These are phyloP conservation scores for Cyprinodon tularosa DNA, from an alignment of 2,113 vertebrate species.

Conservation along the genomic window DNA sequence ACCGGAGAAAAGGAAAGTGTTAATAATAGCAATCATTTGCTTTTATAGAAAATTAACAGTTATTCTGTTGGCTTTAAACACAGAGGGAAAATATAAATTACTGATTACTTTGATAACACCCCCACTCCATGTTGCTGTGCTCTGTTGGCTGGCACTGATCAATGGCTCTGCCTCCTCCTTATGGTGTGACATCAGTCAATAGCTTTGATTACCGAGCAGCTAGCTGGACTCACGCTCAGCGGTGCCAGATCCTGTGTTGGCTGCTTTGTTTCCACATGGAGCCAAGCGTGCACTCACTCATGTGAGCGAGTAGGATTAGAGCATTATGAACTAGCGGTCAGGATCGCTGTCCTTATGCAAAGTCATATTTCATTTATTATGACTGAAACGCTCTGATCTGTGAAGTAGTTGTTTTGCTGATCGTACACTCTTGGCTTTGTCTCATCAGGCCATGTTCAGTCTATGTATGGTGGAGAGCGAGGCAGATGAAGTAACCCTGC, in stretches of 20 bases:
- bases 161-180: constrained; percentile 49
- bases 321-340: constrained; percentile 4
- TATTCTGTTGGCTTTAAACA: constrained; percentile 7
- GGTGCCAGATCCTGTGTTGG: constrained; percentile 21
- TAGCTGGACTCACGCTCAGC: constrained; percentile 57
- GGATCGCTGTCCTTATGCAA: neutral
- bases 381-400: neutral
- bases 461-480: constrained; percentile 98
- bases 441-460: constrained; percentile 95
- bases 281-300: constrained; percentile 10
- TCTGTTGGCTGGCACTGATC: constrained; percentile 52
- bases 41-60: neutral
- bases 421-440: constrained; percentile 28
- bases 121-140: constrained; percentile 12
- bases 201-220: constrained; percentile 70
- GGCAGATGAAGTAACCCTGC: constrained; percentile 93
- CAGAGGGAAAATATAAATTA: neutral
- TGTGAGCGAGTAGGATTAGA: constrained; percentile 20
- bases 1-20: constrained; percentile 1
- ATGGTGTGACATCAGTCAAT: constrained; percentile 72
- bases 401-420: constrained; percentile 31
- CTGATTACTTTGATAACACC: neutral
- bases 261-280: constrained; percentile 49
- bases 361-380: constrained; percentile 3
- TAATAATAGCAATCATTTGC: constrained; percentile 5